Evolutionary conservation across 2,797 vertebrate genomes (phyloP), one percentile per base, ranked within the genome.

Genomic region (Micrastur ruficollis): DNA sequence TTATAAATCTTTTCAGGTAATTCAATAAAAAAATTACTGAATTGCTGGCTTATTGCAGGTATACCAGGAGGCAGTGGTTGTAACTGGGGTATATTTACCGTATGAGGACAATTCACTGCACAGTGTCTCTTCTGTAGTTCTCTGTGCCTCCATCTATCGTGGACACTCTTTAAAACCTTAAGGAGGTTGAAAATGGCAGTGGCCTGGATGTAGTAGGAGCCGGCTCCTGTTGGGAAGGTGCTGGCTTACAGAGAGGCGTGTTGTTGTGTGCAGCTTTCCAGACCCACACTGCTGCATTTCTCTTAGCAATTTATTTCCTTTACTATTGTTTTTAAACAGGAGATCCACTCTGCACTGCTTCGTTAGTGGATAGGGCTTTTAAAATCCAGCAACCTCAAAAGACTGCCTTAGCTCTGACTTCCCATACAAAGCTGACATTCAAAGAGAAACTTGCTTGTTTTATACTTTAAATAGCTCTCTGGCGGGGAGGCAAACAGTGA

Each of bases 391-490:
- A 1, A 3, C 34, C 72, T 73, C 80, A 26, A 13, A 12, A 42
- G 32, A 0, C 46, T 65, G 32, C 13, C 8, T 29, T 34, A 72
- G 58, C 79, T 66, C 40, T 14, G 8, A 46, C 95, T 97, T 83
- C 81, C 76, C 55, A 58, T 31, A 3, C 59, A 1, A 19, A 59
- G 75, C 94, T 91, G 78, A 50, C 32, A 15, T 90, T 88, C 86
- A 86, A 66, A 96, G 94, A 63, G 79, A 72, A 72, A 42, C 90
- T 76, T 52, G 87, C 83, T 52, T 65, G 86, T 42, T 84, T 81
- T 18, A 15, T 71, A 17, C 97, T 97, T 97, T 97, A 97, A 97
- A 98, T 97, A 98, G 92, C 97, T 49, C 87, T 94, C 58, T 17
- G 86, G 81, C 88, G 94, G 95, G 96, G 89, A 92, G 91, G 70